Evolutionary conservation across 2,888 invertebrate genomes (phyloP).

Genomic region (Sphaerophoria taeniata): DNA sequence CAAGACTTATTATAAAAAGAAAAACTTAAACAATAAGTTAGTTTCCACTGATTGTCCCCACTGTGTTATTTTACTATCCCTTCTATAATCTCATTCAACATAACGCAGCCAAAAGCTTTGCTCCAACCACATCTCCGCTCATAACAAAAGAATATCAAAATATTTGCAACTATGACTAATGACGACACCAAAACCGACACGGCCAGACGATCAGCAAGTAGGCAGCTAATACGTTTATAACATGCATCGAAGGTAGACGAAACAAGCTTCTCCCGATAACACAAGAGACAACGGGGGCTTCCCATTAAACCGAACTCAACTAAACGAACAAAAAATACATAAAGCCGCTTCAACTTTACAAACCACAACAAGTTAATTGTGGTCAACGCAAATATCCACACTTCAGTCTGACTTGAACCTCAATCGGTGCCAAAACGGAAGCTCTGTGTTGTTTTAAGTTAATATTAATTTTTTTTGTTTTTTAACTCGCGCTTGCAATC

Average conservation of each 20-base stretch:
- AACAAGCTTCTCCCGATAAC: constrained; percentile 12
- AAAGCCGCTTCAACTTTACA: constrained; percentile 38
- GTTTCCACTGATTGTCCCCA: too few relatives aligned
- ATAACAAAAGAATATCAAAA: constrained; percentile 1
- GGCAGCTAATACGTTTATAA: neutral
- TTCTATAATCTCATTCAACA: neutral
- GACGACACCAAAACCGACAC: constrained; percentile 53
- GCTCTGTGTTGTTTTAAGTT: constrained; percentile 24
- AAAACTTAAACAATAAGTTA: too few relatives aligned
- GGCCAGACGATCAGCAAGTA: constrained; percentile 19
- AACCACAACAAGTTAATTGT: constrained; percentile 62
- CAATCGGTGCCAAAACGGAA: constrained; percentile 67
- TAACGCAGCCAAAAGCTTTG: neutral
- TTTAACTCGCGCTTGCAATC: neutral
- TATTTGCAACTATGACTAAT: constrained; percentile 59
- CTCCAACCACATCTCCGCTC: too few relatives aligned
- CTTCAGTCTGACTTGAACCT: constrained; percentile 71
- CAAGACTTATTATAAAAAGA: too few relatives aligned
- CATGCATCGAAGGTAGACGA: neutral
- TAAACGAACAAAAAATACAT: constrained; percentile 2
- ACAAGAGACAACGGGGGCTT: constrained; percentile 9
- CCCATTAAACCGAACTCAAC: constrained; percentile 32
- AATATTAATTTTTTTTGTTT: neutral
- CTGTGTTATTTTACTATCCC: too few relatives aligned
- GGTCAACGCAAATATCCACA: constrained; percentile 67